A percentile compares a stretch with the other conserved stretches of the same genome.
phyloP scores from a whole-genome alignment of 2,113 vertebrate genomes.

The Tenrec ecaudatus region DNA sequence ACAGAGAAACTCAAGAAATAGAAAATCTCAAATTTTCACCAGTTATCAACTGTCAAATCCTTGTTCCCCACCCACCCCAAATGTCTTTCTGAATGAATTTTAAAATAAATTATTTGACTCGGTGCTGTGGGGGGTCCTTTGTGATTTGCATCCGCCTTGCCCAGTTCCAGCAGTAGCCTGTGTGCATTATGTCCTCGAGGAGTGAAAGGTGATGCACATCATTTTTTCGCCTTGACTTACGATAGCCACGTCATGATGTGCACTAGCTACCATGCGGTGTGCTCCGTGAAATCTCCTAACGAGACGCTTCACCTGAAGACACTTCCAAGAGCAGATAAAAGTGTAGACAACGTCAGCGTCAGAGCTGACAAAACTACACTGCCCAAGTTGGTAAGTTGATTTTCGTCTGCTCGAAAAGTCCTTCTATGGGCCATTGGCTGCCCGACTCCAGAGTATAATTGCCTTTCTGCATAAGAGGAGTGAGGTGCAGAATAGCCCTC shows the following conservation, averaged over 20 bases:
- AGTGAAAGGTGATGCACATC: slow-evolving; percentile 82
- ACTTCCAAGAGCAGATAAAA: slow-evolving; percentile 31
- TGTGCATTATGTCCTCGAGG: slow-evolving; percentile 80
- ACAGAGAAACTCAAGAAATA: slow-evolving; percentile 64
- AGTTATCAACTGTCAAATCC: slow-evolving; percentile 68
- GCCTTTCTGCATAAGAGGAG: slow-evolving; percentile 55
- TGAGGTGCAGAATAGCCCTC: slow-evolving; percentile 33
- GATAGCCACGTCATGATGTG: slow-evolving; percentile 73
- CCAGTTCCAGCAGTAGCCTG: slow-evolving; percentile 69
- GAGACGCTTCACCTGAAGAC: slow-evolving; percentile 67
- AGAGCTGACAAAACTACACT: slow-evolving; percentile 11
- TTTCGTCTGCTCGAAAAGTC: slow-evolving; percentile 70
- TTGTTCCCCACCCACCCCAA: slow-evolving; percentile 70
- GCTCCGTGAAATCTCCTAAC: slow-evolving; percentile 72
- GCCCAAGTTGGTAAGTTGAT: slow-evolving; percentile 65
- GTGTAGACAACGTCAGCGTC: slow-evolving; percentile 69
- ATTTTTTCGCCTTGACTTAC: slow-evolving; percentile 81
- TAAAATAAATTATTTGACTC: slow-evolving; percentile 74
- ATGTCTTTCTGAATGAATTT: slow-evolving; percentile 77
- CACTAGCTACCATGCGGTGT: slow-evolving; percentile 64
- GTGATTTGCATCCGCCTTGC: slow-evolving; percentile 79
- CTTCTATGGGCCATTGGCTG: slow-evolving; percentile 66
- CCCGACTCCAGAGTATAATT: slow-evolving; percentile 59
- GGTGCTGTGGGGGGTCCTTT: slow-evolving; percentile 79
- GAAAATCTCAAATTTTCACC: slow-evolving; percentile 22